Percentiles rank a stretch among this genome's conserved stretches.
These are phyloP conservation scores for Pseudochromis fuscus DNA, from an alignment of 2,797 vertebrate genomes.

Conservation along the genomic window DNA sequence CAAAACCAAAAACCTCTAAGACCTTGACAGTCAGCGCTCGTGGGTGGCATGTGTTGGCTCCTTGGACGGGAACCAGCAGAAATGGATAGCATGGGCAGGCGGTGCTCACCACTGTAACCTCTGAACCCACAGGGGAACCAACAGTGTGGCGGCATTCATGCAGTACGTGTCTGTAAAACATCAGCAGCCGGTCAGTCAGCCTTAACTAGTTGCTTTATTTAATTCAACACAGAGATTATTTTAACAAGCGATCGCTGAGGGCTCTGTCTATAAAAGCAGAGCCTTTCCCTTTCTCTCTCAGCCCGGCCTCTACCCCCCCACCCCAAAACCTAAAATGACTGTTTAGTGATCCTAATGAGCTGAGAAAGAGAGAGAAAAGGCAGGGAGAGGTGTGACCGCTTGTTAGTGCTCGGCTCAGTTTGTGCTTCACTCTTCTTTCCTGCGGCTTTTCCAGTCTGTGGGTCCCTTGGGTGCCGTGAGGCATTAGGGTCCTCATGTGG, in stretches of 20 bases:
- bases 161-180: conserved; percentile 72
- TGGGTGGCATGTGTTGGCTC: conserved; percentile 71
- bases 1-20: conserved; percentile 57
- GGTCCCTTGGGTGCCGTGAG: conserved; percentile 66
- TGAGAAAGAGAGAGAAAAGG: conserved; percentile 72
- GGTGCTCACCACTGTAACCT: conserved; percentile 69
- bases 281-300: conserved; percentile 50
- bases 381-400: conserved; percentile 75
- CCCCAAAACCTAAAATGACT: conserved; percentile 68
- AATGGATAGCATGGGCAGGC: conserved; percentile 66
- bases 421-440: conserved; percentile 42
- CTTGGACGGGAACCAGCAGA: conserved; percentile 65
- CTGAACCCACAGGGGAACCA: conserved; percentile 68
- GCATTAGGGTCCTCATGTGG: conserved; percentile 51
- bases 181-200: conserved; percentile 57
- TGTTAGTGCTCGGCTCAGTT: conserved; percentile 67
- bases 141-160: conserved; percentile 57
- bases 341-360: conserved; percentile 82
- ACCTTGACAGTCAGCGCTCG: conserved; percentile 53
- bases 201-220: conserved; percentile 72
- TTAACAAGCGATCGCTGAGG: conserved; percentile 75
- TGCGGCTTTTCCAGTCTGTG: conserved; percentile 55
- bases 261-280: conserved; percentile 67
- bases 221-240: conserved; percentile 73
- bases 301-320: conserved; percentile 6